Evolutionary conservation across 2,888 invertebrate species (phyloP), one percentile per base, ranked within the genome.

Genomic region (Sarcophaga caerulescens): DNA sequence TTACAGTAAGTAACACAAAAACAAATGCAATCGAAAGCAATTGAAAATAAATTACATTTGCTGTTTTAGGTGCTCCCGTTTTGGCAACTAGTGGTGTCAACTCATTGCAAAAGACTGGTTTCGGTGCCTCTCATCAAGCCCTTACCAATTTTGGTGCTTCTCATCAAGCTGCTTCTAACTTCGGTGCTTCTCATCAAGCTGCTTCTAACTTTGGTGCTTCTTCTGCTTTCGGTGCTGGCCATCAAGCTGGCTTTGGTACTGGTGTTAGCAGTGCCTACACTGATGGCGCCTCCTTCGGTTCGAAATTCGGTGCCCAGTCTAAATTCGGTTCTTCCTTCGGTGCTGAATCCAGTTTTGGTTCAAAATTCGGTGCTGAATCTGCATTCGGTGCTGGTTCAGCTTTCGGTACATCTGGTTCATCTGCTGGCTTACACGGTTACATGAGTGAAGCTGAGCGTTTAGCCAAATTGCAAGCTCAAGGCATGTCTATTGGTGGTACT

Each of bases 371-470:
- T 21, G 85, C 83, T 71, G 84, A 84, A 11, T 87, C 88, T 12
- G 11, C 85, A 12, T 85, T 83, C 17, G 85, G 83, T 10, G 68
- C 66, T 57, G 85, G 70, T 17, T 75, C 74, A 57, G 81, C 87
- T 23, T 21, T 71, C 2, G 52, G 76, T 19, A 45, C 62, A 23
- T 52, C 76, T 4, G 52, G 82, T 3, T 45, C 85, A 4, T 68
- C 87, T 3, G 89, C 90, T 1, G 90, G 90, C 19, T 88, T 93
- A 65, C 71, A 84, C 3, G 88, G 89, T 8, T 90, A 91, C 62
- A 91, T 93, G 89, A 89, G 85, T 19, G 93, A 93, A 89, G 90
- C 91, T 0, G 92, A 93, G 74, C 90, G 91, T 83, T 89, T 91
- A 11, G 93, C 93, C 63, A 91, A 89, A 68, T 84, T 92, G 44